A percentile compares a stretch with the other conserved stretches of the same genome.
Conservation (phyloP, 2,113 vertebrate species). For the Spea multiplicata region DNA sequence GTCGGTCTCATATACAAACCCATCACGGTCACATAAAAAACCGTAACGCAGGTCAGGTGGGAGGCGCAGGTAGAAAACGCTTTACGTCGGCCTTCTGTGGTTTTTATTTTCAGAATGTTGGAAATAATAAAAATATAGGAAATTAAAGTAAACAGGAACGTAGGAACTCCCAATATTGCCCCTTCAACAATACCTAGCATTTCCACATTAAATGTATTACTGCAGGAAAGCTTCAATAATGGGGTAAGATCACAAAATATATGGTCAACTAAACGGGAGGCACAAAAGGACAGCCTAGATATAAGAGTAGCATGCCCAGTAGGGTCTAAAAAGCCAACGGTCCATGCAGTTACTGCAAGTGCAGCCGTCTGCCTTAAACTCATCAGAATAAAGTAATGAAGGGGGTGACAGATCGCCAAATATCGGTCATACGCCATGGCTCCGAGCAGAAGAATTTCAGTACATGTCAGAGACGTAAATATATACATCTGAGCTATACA, state of each 20-base stretch:
- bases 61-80: conserved; percentile 57
- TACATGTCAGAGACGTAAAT: conserved; percentile 2
- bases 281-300: conserved; percentile 4
- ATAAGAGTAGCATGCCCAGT: neutral
- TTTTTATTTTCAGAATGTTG: conserved; percentile 38
- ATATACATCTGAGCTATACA: conserved; percentile 18
- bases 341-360: neutral
- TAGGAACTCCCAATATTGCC: conserved; percentile 46
- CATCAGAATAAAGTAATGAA: neutral
- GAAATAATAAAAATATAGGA: conserved; percentile 51
- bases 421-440: conserved; percentile 36
- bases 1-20: conserved; percentile 26
- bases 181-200: conserved; percentile 53
- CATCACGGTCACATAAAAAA: conserved; percentile 20
- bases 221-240: conserved; percentile 52
- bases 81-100: conserved; percentile 40
- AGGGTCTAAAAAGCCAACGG: conserved; percentile 9
- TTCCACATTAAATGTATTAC: conserved; percentile 40
- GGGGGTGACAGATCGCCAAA: conserved; percentile 24
- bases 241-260: conserved; percentile 57
- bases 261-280: conserved; percentile 50
- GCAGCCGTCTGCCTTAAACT: neutral
- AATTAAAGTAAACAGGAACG: conserved; percentile 46
- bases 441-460: conserved; percentile 1
- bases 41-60: conserved; percentile 27